Conservation (phyloP, 2,888 invertebrate genomes). For the Eupithecia exiguata region DNA sequence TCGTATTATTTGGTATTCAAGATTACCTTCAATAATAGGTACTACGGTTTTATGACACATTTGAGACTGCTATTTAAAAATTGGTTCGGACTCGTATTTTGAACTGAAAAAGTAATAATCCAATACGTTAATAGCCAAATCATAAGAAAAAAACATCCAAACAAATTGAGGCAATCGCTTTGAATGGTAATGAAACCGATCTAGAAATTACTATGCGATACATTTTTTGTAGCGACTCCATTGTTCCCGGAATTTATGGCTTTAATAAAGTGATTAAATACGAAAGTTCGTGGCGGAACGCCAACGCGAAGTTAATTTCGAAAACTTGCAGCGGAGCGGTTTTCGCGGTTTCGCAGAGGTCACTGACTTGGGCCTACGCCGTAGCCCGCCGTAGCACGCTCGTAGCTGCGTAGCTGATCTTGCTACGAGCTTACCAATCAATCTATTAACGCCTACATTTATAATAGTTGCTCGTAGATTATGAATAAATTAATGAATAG, state of each 20-base stretch:
- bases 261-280: slow-evolving; percentile 78
- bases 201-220: slow-evolving; percentile 68
- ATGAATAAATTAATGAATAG: too few species aligned
- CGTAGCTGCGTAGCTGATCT: slow-evolving; percentile 29
- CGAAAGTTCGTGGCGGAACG: slow-evolving; percentile 61
- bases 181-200: slow-evolving; percentile 21
- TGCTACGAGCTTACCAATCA: slow-evolving; percentile 7
- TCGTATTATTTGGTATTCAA: neutral
- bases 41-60: neutral
- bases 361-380: slow-evolving; percentile 51
- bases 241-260: slow-evolving; percentile 71
- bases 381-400: slow-evolving; percentile 31
- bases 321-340: slow-evolving; percentile 59
- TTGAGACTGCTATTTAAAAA: neutral
- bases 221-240: slow-evolving; percentile 71
- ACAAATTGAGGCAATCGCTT: slow-evolving; percentile 17
- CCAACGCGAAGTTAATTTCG: slow-evolving; percentile 69
- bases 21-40: neutral
- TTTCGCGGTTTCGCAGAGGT: slow-evolving; percentile 58
- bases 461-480: neutral
- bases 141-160: slow-evolving; percentile 22
- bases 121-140: slow-evolving; percentile 16
- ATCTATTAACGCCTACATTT: neutral
- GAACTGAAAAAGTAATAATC: slow-evolving; percentile 5
- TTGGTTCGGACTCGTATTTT: neutral